Base-by-base conservation (phyloP, 2,113 vertebrate species). In the Lampris incognitus region DNA sequence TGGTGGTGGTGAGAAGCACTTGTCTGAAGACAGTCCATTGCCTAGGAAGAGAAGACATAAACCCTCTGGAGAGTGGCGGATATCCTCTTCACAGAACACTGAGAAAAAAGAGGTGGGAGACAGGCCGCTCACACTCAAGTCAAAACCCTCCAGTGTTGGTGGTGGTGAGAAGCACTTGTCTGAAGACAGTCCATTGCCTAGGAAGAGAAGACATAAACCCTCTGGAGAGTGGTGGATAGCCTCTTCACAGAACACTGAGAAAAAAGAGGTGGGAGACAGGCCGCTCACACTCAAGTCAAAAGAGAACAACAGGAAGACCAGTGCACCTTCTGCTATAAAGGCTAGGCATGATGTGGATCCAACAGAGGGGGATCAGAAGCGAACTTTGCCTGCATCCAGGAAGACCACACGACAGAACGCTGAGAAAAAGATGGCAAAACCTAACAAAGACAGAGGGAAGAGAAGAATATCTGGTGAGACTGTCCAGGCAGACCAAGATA, bases 221-320 rank as follows among this genome's bases (percentile, higher is more conserved):
- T 52, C 84, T 5, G 89, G 91, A 4, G 42, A 79, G 37, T 92
- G 93, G 92, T 93, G 94, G 92, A 4, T 92, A 37, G n/a, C 36
- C 6, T 2, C 0, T 36, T 7, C 71, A 46, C 6, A 13, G 46
- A 69, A 3, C n/a, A 36, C 51, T n/a, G 81, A 79, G 40, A 36
- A 78, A 62, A 55, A 49, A 2, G 3, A 70, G 9, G 46, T 6
- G 9, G 24, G 13, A 1, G 55, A 72, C 3, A 38, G 41, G 9
- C 61, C 11, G 10, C 49, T 41, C 0, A 62, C 9, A 0, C 6
- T n/a, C 6, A 86, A 83, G 73, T 48, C 75, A 1, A 87, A 69
- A 55, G 62, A 59, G 66, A 66, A 24, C 24, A 42, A 1, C 0
- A 63, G 57, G 63, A 54, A 79, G 49, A 46, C 72, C 36, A 39